Percentiles rank a stretch among this genome's conserved stretches.
phyloP scores from a whole-genome alignment of 2,797 vertebrate species.

The Lithobates pipiens region DNA sequence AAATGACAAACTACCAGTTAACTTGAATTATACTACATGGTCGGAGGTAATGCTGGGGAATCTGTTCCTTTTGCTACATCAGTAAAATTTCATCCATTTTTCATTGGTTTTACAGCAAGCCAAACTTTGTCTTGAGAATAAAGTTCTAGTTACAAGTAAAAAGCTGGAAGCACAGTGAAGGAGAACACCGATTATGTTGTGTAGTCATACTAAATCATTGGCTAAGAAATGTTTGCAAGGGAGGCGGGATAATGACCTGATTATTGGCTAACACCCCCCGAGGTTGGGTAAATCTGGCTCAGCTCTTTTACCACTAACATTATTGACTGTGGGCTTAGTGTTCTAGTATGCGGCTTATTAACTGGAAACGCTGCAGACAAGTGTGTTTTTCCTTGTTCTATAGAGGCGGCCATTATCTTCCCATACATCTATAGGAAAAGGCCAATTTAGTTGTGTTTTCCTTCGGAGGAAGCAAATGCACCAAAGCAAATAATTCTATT shows the following conservation, averaged over 20 bases:
- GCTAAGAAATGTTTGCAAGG: too few relatives aligned
- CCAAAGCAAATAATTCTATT: slow-evolving; percentile 55
- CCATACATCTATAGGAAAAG: slow-evolving; percentile 44
- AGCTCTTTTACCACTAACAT: background rate
- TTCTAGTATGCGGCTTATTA: slow-evolving; percentile 16
- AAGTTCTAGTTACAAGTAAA: background rate
- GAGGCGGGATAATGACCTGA: background rate
- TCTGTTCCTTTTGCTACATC: too few relatives aligned
- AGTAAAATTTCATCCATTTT: too few relatives aligned
- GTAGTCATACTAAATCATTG: background rate
- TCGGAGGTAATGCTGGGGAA: too few relatives aligned
- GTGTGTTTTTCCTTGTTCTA: slow-evolving; percentile 7
- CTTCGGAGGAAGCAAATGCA: slow-evolving; percentile 39
- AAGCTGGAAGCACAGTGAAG: background rate
- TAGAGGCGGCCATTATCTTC: slow-evolving; percentile 25
- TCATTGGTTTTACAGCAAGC: too few relatives aligned
- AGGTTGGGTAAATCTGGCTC: background rate
- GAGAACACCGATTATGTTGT: background rate
- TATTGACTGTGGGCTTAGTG: background rate
- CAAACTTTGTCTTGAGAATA: too few relatives aligned
- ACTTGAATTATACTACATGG: too few relatives aligned
- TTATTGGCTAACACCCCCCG: background rate
- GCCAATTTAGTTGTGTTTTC: slow-evolving; percentile 42
- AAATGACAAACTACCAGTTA: too few relatives aligned
- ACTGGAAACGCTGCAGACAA: slow-evolving; percentile 5